These are phyloP conservation scores for Taurulus bubalis DNA, from an alignment of 2,113 vertebrate genomes.

Conservation along the genomic window DNA sequence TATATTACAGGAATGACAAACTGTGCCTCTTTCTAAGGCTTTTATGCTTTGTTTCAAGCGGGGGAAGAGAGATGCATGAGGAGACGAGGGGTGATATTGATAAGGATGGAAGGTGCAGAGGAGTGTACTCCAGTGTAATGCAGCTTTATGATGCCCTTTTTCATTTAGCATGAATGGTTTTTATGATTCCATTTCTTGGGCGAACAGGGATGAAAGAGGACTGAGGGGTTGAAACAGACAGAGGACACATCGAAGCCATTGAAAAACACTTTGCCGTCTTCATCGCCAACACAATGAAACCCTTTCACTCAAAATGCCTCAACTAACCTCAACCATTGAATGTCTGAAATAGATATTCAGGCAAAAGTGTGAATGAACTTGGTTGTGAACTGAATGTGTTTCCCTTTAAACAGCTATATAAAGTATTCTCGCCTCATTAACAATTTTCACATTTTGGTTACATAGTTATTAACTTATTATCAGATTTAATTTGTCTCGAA, in stretches of 20 bases:
- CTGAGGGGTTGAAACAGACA: slow-evolving; percentile 54
- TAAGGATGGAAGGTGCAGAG: slow-evolving; percentile 79
- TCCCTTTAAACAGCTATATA: slow-evolving; percentile 27
- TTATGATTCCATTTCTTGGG: slow-evolving; percentile 84
- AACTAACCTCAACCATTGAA: not conserved
- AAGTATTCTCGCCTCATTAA: slow-evolving; percentile 61
- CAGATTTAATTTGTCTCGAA: slow-evolving; percentile 47
- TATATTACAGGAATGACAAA: slow-evolving; percentile 82
- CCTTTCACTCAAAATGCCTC: slow-evolving; percentile 31
- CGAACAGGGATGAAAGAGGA: slow-evolving; percentile 72
- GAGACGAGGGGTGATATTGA: slow-evolving; percentile 76
- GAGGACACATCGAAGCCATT: slow-evolving; percentile 47
- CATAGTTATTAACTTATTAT: slow-evolving; percentile 62
- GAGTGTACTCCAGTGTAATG: slow-evolving; percentile 80
- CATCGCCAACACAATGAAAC: slow-evolving; percentile 10
- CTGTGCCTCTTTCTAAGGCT: slow-evolving; percentile 81
- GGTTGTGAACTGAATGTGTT: slow-evolving; percentile 26
- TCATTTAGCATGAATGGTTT: slow-evolving; percentile 82
- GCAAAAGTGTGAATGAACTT: slow-evolving; percentile 36
- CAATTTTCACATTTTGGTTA: slow-evolving; percentile 68
- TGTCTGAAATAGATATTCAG: slow-evolving; percentile 37
- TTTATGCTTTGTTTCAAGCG: slow-evolving; percentile 81
- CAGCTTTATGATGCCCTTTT: slow-evolving; percentile 82
- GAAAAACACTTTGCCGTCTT: slow-evolving; percentile 33
- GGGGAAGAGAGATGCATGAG: slow-evolving; percentile 57